These are phyloP conservation scores for Porites rus DNA, from an alignment of 92 coral and sea anemone species.

Conservation along the genomic window DNA sequence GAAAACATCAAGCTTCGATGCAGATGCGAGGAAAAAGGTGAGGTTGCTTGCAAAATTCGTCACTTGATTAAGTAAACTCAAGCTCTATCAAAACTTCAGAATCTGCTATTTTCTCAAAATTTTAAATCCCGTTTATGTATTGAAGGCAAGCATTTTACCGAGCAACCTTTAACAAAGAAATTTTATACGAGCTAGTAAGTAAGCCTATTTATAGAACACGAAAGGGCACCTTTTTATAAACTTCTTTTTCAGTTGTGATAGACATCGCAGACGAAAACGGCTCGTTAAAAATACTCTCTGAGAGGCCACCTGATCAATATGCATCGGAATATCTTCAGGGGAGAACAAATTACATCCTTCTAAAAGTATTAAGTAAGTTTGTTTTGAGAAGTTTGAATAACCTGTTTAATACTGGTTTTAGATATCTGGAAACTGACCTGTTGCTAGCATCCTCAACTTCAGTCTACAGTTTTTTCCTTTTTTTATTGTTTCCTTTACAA, in stretches of 20 bases:
- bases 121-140: no score
- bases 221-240: no score
- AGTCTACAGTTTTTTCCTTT: neutral
- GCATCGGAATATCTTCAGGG: slow-evolving; percentile 71
- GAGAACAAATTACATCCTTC: slow-evolving; percentile 65
- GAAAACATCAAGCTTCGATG: slow-evolving; percentile 82
- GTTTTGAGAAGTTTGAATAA: neutral
- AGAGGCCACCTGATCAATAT: slow-evolving; percentile 67
- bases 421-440: no score
- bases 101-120: no score
- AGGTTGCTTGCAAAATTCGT: neutral
- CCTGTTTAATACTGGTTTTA: no score
- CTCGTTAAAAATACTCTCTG: slow-evolving; percentile 65
- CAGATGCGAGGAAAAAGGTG: slow-evolving; percentile 75
- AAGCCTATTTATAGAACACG: no score
- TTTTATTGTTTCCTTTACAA: neutral
- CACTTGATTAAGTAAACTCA: no score
- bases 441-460: no score
- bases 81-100: no score
- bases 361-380: slow-evolving; percentile 72
- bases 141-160: no score
- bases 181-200: no score
- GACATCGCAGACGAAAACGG: slow-evolving; percentile 90
- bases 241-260: slow-evolving; percentile 53
- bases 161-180: no score